phyloP scores from a whole-genome alignment of 2,888 invertebrate genomes.

The Ischnus inquisitorius region DNA sequence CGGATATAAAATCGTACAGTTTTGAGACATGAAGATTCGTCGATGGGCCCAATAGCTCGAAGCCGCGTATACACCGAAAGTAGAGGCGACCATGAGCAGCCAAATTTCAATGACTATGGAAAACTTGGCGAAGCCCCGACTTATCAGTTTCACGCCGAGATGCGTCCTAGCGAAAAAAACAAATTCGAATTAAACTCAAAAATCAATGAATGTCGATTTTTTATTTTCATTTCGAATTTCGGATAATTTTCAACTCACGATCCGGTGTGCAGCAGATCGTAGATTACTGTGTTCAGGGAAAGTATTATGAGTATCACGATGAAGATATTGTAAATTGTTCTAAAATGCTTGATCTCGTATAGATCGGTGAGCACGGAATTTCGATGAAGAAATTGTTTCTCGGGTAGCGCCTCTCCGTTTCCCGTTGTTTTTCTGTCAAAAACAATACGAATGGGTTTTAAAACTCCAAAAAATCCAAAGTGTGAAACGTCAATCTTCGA shows the following conservation, averaged over 20 bases:
- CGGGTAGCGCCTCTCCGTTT: constrained; percentile 84
- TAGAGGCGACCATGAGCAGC: constrained; percentile 85
- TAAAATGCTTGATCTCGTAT: constrained; percentile 92
- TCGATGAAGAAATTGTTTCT: constrained; percentile 90
- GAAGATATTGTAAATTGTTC: constrained; percentile 94
- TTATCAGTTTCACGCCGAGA: constrained; percentile 88
- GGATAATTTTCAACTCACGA: constrained; percentile 89
- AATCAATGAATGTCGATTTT: too few species aligned
- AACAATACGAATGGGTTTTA: neutral
- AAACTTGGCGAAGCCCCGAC: constrained; percentile 88
- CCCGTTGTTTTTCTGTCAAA: constrained; percentile 70
- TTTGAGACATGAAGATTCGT: constrained; percentile 77
- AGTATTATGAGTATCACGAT: constrained; percentile 91
- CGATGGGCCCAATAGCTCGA: constrained; percentile 86
- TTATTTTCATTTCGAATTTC: too few species aligned
- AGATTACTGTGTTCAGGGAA: constrained; percentile 90
- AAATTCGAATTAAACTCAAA: neutral
- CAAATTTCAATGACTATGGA: constrained; percentile 87
- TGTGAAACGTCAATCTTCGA: constrained; percentile 10
- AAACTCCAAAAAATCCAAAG: neutral
- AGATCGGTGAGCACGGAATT: constrained; percentile 94
- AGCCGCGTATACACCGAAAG: constrained; percentile 84
- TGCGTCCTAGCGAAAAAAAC: constrained; percentile 84
- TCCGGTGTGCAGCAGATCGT: constrained; percentile 91
- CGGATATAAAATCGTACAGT: constrained; percentile 79